phyloP scores from a whole-genome alignment of 2,797 vertebrate species.

The Zenarchopterus dispar region DNA sequence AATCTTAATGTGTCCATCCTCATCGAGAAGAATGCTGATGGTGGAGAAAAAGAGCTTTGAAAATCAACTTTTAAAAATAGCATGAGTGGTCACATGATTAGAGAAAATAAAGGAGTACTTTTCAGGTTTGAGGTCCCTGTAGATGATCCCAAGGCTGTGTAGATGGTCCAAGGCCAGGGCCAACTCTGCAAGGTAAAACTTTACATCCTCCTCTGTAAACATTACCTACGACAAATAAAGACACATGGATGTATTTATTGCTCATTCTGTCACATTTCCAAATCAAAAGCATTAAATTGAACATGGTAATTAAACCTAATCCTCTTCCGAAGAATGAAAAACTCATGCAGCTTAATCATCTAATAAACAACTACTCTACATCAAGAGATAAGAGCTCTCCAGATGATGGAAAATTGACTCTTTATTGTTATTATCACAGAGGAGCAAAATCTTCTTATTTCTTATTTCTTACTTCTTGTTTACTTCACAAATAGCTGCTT shows the following conservation, averaged over 20 bases:
- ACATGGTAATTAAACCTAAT: not conserved
- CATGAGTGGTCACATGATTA: not conserved
- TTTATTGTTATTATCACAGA: too few relatives aligned
- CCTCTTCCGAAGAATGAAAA: not conserved
- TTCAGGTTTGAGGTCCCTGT: constrained; percentile 96
- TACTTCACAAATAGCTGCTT: too few relatives aligned
- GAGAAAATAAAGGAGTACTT: constrained; percentile 80
- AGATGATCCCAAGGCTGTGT: constrained; percentile 95
- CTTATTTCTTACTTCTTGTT: too few relatives aligned
- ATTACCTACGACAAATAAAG: constrained; percentile 86
- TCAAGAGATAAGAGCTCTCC: not conserved
- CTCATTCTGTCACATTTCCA: not conserved
- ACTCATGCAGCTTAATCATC: too few relatives aligned
- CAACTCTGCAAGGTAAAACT: constrained; percentile 97
- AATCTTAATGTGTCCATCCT: constrained; percentile 96
- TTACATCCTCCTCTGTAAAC: constrained; percentile 99
- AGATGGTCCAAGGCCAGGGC: constrained; percentile 96
- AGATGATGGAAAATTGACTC: constrained; percentile 1
- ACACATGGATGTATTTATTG: not conserved
- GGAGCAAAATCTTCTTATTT: too few relatives aligned
- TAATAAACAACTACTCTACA: too few relatives aligned
- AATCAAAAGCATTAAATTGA: not conserved
- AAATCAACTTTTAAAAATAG: too few relatives aligned
- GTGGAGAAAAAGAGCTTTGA: not conserved
- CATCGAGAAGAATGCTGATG: constrained; percentile 94